phyloP scores from a whole-genome alignment of 2,113 vertebrate species.

The Lamprotornis superbus region DNA sequence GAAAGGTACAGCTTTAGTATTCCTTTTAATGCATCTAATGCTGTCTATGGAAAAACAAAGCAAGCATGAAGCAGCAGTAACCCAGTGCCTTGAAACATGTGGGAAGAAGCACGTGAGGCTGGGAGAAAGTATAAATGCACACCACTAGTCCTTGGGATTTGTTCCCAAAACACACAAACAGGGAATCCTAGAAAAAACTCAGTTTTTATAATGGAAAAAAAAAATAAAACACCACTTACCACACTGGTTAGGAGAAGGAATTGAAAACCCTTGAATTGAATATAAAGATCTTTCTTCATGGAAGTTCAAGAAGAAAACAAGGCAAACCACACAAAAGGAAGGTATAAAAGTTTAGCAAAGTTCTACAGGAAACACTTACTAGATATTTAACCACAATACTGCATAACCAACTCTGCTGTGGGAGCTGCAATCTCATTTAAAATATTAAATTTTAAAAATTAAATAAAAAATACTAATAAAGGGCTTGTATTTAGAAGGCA shows the following conservation, averaged over 20 bases:
- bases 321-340: neutral
- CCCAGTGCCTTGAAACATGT: neutral
- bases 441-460: neutral
- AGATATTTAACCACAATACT: neutral
- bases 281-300: neutral
- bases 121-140: neutral
- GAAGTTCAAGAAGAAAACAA: neutral
- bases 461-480: neutral
- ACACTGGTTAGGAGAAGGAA: neutral
- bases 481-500: neutral
- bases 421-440: neutral
- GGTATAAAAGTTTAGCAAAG: neutral
- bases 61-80: neutral
- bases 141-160: neutral
- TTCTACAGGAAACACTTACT: neutral
- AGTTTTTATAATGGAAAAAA: neutral
- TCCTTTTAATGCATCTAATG: neutral
- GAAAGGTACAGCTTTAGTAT: neutral
- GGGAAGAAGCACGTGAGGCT: neutral
- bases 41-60: neutral
- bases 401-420: neutral
- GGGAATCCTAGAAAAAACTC: neutral
- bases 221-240: neutral
- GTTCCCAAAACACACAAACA: neutral
- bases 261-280: neutral